Evolutionary conservation across 2,113 vertebrate genomes (phyloP).

Genomic region (Pandion haliaetus): DNA sequence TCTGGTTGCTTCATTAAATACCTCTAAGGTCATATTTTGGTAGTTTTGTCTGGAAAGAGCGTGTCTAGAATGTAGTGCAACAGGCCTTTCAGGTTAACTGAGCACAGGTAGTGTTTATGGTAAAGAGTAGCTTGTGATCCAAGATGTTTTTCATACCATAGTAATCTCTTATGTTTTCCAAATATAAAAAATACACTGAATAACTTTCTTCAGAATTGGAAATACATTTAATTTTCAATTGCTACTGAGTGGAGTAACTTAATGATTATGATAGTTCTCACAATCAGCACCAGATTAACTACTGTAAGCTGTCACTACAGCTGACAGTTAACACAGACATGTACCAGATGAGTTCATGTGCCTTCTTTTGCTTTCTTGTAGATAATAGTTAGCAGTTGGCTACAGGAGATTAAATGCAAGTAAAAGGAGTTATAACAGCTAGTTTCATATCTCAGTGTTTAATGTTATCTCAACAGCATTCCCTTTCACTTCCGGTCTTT

Average conservation of each 20-base stretch:
- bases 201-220: background rate
- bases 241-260: background rate
- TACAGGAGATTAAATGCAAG: background rate
- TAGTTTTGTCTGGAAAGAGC: constrained; percentile 58
- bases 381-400: background rate
- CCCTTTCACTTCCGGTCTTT: background rate
- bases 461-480: background rate
- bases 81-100: constrained; percentile 48
- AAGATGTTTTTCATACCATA: constrained; percentile 51
- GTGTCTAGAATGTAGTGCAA: constrained; percentile 48
- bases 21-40: constrained; percentile 50
- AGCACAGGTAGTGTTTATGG: constrained; percentile 9
- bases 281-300: background rate
- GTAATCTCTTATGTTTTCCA: background rate
- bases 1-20: constrained; percentile 36
- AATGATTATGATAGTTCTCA: background rate
- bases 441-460: background rate
- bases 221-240: background rate
- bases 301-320: background rate
- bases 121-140: constrained; percentile 9
- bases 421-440: background rate
- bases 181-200: background rate
- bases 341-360: background rate
- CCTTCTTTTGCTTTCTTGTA: background rate
- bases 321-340: background rate